Conservation (phyloP, 2,888 invertebrate genomes). For the Eumacrocentrus americanus region DNA sequence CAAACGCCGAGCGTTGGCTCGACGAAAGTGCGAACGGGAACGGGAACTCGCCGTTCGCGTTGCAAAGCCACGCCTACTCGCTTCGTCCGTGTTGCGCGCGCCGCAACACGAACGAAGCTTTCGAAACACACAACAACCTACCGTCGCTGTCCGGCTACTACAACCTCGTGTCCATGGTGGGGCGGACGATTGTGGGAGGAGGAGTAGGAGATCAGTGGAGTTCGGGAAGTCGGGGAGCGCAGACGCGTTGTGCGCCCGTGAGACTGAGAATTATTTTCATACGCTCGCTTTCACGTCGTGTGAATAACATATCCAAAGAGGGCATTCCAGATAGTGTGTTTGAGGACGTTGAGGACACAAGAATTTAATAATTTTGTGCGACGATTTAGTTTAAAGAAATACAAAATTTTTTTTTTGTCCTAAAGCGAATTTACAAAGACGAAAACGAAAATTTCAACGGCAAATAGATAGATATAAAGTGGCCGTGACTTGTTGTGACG, state of each 20-base stretch:
- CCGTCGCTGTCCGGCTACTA: not conserved
- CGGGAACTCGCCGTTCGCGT: not conserved
- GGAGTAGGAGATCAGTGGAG: conserved; percentile 59
- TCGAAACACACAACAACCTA: not conserved
- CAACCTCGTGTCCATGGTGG: conserved; percentile 45
- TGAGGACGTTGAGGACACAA: no score
- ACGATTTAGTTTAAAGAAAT: no score
- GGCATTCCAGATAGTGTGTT: no score
- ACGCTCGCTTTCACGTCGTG: conserved; percentile 18
- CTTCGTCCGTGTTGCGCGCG: conserved; percentile 29
- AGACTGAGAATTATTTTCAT: conserved; percentile 6
- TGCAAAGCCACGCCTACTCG: conserved; percentile 46
- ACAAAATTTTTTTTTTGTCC: no score
- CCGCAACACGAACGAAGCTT: conserved; percentile 33
- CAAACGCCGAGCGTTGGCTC: conserved; percentile 43
- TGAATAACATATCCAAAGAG: conserved; percentile 24
- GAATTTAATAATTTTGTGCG: no score
- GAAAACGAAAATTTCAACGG: no score
- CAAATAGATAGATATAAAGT: no score
- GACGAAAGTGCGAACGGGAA: conserved; percentile 7
- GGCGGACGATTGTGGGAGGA: conserved; percentile 55
- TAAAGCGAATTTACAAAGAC: no score
- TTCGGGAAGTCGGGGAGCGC: conserved; percentile 61
- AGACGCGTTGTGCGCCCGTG: conserved; percentile 55
- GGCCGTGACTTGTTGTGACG: no score